Evolutionary conservation across 2,888 invertebrate genomes (phyloP), one percentile per base, ranked within the genome.

Genomic region (Pseudanteris insignis): DNA sequence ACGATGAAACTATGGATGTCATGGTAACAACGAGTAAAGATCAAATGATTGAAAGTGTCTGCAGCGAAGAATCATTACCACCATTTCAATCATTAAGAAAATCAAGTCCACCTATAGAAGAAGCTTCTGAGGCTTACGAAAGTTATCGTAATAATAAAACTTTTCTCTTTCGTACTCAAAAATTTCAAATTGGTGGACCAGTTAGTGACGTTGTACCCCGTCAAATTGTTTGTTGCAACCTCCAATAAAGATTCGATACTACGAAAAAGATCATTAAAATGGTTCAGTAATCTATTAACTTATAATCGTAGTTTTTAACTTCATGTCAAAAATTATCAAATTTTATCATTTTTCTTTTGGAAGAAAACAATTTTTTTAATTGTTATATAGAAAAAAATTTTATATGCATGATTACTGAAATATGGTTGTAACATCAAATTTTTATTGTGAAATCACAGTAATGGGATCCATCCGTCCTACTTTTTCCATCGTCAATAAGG

Each of bases 101-200:
- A 10, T 58, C 65, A 2, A 66, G 46, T 21, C 54, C 73, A 9
- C 73, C 73, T 2, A 64, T 79, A 18, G 79, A 79, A 12, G 78
- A 80, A 38, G 79, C 78, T 13, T 73, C 77, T 15, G 79, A 80
- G 41, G 75, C 70, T 26, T 78, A 78, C 48, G 79, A 80, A 58
- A 79, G 76, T 44, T 77, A 66, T 48, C 76, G 77, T 66, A 68
- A 44, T 46, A 63, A 57, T 13, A 62, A 54, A 26, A 40, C 54
- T 10, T 54, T 60, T 30, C 14, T 61, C 12, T 64, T 62, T 50
- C 57, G 59, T 24, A 44, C 29, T 9, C 44, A 46, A 1, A 51
- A 55, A 32, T 57, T 62, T 11, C 29, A 58, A 28, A 15, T 43
- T 5, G 30, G 43, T 13, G 40, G 48, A 8, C 55, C 62, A 11